phyloP scores from a whole-genome alignment of 1,140 invertebrate species.

The Orchesella cincta region DNA sequence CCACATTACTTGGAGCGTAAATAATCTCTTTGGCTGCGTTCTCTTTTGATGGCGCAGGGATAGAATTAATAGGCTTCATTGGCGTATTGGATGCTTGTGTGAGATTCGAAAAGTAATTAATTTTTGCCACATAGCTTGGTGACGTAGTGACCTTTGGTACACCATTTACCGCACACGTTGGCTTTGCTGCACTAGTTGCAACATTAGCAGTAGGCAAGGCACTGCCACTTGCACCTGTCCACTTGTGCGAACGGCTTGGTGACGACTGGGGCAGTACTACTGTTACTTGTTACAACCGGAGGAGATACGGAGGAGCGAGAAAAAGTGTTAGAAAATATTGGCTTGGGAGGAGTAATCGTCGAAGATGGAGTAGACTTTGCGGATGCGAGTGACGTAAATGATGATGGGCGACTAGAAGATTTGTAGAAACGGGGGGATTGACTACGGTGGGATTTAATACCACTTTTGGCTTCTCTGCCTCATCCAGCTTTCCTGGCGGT shows the following conservation, averaged over 20 bases:
- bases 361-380: neutral
- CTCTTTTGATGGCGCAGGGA: conserved; percentile 35
- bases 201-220: neutral
- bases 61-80: conserved; percentile 49
- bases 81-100: conserved; percentile 4
- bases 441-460: neutral
- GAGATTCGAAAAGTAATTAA: conserved; percentile 50
- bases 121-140: conserved; percentile 49
- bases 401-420: neutral
- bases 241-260: neutral
- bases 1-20: conserved; percentile 41
- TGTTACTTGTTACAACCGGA: neutral
- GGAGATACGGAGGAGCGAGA: neutral
- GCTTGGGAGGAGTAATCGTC: neutral
- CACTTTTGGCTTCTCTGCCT: neutral
- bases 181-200: conserved; percentile 33
- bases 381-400: neutral
- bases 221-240: neutral
- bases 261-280: neutral
- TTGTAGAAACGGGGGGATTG: neutral
- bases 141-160: conserved; percentile 44
- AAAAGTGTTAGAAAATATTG: neutral
- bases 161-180: conserved; percentile 50
- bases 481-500: neutral
- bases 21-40: conserved; percentile 42